Evolutionary conservation across 2,113 vertebrate genomes (phyloP).

Genomic region (Pelvicachromis taeniatus): DNA sequence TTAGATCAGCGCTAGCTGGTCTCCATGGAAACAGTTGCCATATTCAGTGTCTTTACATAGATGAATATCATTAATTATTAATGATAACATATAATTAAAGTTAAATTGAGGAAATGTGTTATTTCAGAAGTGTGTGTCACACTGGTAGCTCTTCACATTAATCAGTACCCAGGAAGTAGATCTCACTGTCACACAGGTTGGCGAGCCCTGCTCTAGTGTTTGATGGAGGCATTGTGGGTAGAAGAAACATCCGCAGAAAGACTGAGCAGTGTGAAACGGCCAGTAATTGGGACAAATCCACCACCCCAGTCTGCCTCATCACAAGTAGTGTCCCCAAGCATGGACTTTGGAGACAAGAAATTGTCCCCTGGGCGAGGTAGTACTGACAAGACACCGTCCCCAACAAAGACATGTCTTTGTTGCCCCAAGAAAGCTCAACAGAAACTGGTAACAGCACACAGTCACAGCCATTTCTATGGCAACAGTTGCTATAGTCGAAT

Average conservation of each 20-base stretch:
- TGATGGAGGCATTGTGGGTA: neutral
- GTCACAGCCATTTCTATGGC: slow-evolving; percentile 51
- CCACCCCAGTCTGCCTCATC: neutral
- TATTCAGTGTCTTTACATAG: too few species aligned
- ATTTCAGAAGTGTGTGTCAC: too few species aligned
- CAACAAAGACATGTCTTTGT: neutral
- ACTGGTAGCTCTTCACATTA: too few species aligned
- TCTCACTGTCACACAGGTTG: too few species aligned
- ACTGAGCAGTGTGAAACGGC: neutral
- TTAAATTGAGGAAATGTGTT: too few species aligned
- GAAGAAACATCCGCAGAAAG: neutral
- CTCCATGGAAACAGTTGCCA: too few species aligned
- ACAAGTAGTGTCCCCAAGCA: neutral
- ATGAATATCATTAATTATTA: too few species aligned
- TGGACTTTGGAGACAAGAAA: neutral
- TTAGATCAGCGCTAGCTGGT: too few species aligned
- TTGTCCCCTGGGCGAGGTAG: too few species aligned
- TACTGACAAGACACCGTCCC: neutral
- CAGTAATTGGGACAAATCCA: neutral
- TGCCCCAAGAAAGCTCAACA: neutral
- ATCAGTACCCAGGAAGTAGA: too few species aligned
- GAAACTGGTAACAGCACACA: neutral
- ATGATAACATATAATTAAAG: too few species aligned
- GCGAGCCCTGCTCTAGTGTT: too few species aligned
- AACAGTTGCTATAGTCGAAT: slow-evolving; percentile 52